These are phyloP conservation scores for Geotrupes spiniger DNA, from an alignment of 2,888 invertebrate species.

Conservation along the genomic window DNA sequence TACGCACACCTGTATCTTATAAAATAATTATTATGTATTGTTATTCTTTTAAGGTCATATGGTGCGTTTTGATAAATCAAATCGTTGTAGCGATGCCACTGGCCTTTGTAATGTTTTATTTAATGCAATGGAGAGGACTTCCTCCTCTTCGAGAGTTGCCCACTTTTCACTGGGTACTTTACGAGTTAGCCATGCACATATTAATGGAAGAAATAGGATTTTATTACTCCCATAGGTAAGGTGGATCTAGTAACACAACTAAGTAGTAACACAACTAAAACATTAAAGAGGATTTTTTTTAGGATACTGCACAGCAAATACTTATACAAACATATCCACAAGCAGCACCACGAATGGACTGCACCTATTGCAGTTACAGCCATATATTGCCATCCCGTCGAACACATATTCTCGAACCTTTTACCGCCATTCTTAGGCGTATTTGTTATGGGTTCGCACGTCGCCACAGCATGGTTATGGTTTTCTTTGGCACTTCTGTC, in stretches of 20 bases:
- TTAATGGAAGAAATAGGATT: constrained; percentile 78
- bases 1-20: no score
- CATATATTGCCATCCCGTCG: constrained; percentile 76
- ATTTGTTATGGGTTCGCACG: constrained; percentile 69
- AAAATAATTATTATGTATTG: no score
- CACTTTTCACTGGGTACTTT: constrained; percentile 73
- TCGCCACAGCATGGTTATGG: constrained; percentile 78
- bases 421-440: constrained; percentile 75
- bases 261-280: neutral
- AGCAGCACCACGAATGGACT: constrained; percentile 86
- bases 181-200: constrained; percentile 70
- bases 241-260: constrained; percentile 27
- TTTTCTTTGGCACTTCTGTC: constrained; percentile 73
- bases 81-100: constrained; percentile 66
- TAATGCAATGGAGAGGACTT: constrained; percentile 67
- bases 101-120: constrained; percentile 58
- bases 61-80: constrained; percentile 72
- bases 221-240: constrained; percentile 83
- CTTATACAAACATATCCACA: constrained; percentile 79
- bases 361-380: constrained; percentile 82
- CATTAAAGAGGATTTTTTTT: constrained; percentile 16
- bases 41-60: constrained; percentile 58
- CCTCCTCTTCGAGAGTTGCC: constrained; percentile 67
- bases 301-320: constrained; percentile 71
- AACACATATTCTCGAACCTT: constrained; percentile 74